Base-by-base conservation (phyloP, 2,797 vertebrate species). In the Tachyglossus aculeatus region DNA sequence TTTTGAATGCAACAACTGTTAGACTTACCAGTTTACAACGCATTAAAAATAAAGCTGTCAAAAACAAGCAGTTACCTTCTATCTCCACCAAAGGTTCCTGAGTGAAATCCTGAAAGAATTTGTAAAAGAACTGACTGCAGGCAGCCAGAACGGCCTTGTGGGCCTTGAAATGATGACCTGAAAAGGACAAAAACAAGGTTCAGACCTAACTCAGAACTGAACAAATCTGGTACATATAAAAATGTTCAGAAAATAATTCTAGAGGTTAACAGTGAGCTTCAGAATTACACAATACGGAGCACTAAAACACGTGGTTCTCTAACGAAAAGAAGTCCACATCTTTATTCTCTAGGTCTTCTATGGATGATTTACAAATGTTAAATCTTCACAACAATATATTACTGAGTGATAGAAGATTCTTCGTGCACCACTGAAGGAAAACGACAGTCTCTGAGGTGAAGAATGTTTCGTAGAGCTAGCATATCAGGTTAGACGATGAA, bases 91-190 rank as follows among this genome's bases (percentile, higher is more conserved):
- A 91, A 27, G 97, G 97, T 80, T 99, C 97, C 88, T 98, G 95
- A 73, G 95, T 98, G 83, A 97, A 99, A 84, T 99, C 97, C 74
- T 99, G 97, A 85, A 99, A 99, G 91, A 99, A 99, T 84, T 95
- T 98, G 86, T 98, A 92, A 88, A 99, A 99, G 88, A 99, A 99
- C 86, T 98, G 97, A 90, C 97, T 99, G 90, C 97, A 99, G 41
- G 98, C 97, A 83, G 98, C 98, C 88, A 99, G 84, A 77, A 99
- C 98, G 59, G 97, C 98, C 90, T 99, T 99, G 89, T 99, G 98
- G 51, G 97, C 98, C 91, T 97, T 95, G 91, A 99, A 99, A 84
- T 98, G 97, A 77, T 98, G 96, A 78, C 98, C 98, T 99, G 80
- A 16, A 22, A 63, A 27, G 66, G 4, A 41, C 11, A 48, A n/a